Evolutionary conservation across 2,113 vertebrate species (phyloP).

Genomic region (Porphyrio hochstetteri): DNA sequence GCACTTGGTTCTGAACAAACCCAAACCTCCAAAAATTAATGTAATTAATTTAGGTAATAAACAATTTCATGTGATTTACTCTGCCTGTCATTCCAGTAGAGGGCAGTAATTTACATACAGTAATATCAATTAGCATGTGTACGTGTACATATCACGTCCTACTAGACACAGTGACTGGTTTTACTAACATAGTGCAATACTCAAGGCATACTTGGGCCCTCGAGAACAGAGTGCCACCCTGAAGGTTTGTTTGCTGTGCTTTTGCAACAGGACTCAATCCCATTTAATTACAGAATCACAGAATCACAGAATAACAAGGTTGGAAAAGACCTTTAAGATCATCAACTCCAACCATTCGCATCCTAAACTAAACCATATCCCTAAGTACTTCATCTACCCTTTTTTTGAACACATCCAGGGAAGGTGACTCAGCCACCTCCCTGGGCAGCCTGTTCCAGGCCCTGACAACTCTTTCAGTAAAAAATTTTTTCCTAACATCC

Average conservation of each 20-base stretch:
- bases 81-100: slow-evolving; percentile 21
- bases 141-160: rapidly evolving
- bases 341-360: too few relatives aligned
- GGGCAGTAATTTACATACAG: slow-evolving; percentile 54
- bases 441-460: too few relatives aligned
- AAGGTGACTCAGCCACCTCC: too few relatives aligned
- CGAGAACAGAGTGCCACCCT: neutral
- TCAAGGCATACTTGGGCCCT: neutral
- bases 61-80: neutral
- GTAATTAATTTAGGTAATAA: neutral
- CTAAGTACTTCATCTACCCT: too few relatives aligned
- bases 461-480: too few relatives aligned
- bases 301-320: too few relatives aligned
- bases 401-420: too few relatives aligned
- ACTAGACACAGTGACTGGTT: neutral
- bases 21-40: neutral
- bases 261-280: neutral
- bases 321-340: too few relatives aligned
- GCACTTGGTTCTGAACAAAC: neutral
- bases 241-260: neutral
- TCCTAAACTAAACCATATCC: too few relatives aligned
- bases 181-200: neutral
- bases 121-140: neutral
- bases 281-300: neutral
- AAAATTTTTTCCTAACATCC: too few relatives aligned